Evolutionary conservation across 1,140 invertebrate species (phyloP).

Genomic region (Hypsibius dujardini): DNA sequence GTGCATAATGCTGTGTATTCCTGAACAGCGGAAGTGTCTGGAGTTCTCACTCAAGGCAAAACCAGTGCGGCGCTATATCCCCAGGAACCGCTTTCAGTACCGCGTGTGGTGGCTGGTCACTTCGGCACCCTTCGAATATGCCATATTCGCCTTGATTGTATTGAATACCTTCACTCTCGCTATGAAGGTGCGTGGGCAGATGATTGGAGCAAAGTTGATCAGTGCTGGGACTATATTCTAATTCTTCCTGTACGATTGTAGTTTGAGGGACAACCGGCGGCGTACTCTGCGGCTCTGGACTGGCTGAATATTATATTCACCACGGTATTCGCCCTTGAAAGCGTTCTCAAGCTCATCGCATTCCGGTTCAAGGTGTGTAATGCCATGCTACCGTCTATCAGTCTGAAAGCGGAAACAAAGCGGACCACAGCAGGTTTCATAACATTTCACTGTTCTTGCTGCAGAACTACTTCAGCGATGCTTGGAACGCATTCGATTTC

Average conservation of each 20-base stretch:
- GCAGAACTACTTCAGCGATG: slow-evolving; percentile 97
- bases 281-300: slow-evolving; percentile 71
- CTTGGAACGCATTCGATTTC: slow-evolving; percentile 99
- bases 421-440: no score
- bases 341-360: slow-evolving; percentile 93
- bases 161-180: slow-evolving; percentile 92
- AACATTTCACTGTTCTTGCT: no score
- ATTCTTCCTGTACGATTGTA: slow-evolving; percentile 31
- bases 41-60: slow-evolving; percentile 98
- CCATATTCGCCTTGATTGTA: slow-evolving; percentile 92
- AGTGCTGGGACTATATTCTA: slow-evolving; percentile 13
- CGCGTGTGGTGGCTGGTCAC: slow-evolving; percentile 99
- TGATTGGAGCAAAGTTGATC: no score
- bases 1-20: slow-evolving; percentile 20
- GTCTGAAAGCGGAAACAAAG: no score
- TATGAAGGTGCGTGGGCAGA: slow-evolving; percentile 77
- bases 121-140: slow-evolving; percentile 94
- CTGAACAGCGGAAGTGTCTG: slow-evolving; percentile 95
- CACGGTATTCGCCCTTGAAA: slow-evolving; percentile 88
- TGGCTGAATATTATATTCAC: slow-evolving; percentile 95
- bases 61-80: slow-evolving; percentile 88
- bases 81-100: slow-evolving; percentile 92
- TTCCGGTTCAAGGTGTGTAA: slow-evolving; percentile 94
- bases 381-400: no score
- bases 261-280: slow-evolving; percentile 66